Evolutionary conservation across 2,888 invertebrate species (phyloP), one percentile per base, ranked within the genome.

Genomic region (Sminthurinus aureus): DNA sequence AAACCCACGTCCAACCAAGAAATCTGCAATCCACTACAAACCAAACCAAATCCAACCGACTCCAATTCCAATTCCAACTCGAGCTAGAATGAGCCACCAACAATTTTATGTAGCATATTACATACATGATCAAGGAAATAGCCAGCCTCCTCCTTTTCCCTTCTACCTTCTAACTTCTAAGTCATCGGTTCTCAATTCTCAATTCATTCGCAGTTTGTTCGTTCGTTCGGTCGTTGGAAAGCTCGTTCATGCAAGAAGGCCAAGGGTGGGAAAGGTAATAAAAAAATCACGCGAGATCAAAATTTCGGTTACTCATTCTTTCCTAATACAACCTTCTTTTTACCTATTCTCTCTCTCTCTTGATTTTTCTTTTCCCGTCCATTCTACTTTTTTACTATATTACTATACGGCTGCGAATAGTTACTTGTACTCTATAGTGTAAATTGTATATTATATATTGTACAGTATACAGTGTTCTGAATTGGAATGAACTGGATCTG

Each of bases 281-380:
- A 79, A 79, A 79, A 79, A 79, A 79, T 67, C 79, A 79, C 79
- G 79, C 79, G 79, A 79, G 79, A 69, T 79, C 79, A 79, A 79
- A 67, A 79, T 79, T 75, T 75, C 75, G 24, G 69, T 69, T 69
- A 69, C 69, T 69, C 22, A 38, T 38, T 66, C 18, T 15, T 66
- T 15, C 3, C 18, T 66, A 66, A 66, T 66, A 20, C 18, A 4
- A 66, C 66, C 20, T 66, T 66, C 66, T 20, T 8, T 8, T 15
- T 20, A 8, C n/a, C 69, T 22, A 2, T 20, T 69, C 24, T 69
- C 20, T 13, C 24, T 69, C 38, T 24, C 73, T 15, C 38, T 73
- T 15, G 73, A 24, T 73, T 73, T 69, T 20, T 20, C 24, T 11
- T 20, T 24, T 73, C 24, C 18, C 58, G 38, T 38, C 38, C 38